phyloP scores from a whole-genome alignment of 2,888 invertebrate species.

The Drosophila parthenogenetica region DNA sequence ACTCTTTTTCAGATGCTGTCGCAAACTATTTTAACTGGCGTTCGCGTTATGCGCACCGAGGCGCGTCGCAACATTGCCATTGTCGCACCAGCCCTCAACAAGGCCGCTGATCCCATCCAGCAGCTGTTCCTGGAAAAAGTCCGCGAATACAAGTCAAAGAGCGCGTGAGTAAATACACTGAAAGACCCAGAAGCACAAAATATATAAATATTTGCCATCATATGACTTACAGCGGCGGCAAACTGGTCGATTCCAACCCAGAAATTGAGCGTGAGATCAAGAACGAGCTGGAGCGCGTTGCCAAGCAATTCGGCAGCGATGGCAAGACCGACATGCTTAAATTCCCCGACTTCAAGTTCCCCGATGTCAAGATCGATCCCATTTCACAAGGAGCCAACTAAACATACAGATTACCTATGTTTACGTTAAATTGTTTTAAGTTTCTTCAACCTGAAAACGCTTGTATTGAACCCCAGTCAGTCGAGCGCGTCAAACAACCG shows the following conservation, averaged over 20 bases:
- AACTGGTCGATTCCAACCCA: slow-evolving; percentile 93
- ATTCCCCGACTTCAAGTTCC: slow-evolving; percentile 94
- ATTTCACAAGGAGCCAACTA: slow-evolving; percentile 84
- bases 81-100: slow-evolving; percentile 88
- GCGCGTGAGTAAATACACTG: slow-evolving; percentile 88
- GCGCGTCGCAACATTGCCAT: slow-evolving; percentile 90
- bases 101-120: slow-evolving; percentile 95
- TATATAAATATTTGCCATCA: not conserved
- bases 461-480: slow-evolving; percentile 27
- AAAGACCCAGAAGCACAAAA: not conserved
- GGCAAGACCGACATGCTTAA: slow-evolving; percentile 93
- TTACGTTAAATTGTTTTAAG: slow-evolving; percentile 69
- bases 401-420: slow-evolving; percentile 27
- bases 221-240: slow-evolving; percentile 89
- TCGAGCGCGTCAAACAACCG: slow-evolving; percentile 23
- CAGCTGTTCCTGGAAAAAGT: slow-evolving; percentile 97
- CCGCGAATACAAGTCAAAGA: slow-evolving; percentile 94
- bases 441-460: slow-evolving; percentile 29
- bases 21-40: slow-evolving; percentile 86
- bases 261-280: slow-evolving; percentile 91
- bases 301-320: slow-evolving; percentile 91
- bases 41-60: slow-evolving; percentile 86
- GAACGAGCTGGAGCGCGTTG: slow-evolving; percentile 92
- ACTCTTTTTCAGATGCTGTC: slow-evolving; percentile 86
- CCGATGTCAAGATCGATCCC: slow-evolving; percentile 90